Evolutionary conservation across 2,888 invertebrate genomes (phyloP), one percentile per base, ranked within the genome.

Genomic region (Helobdella robusta): DNA sequence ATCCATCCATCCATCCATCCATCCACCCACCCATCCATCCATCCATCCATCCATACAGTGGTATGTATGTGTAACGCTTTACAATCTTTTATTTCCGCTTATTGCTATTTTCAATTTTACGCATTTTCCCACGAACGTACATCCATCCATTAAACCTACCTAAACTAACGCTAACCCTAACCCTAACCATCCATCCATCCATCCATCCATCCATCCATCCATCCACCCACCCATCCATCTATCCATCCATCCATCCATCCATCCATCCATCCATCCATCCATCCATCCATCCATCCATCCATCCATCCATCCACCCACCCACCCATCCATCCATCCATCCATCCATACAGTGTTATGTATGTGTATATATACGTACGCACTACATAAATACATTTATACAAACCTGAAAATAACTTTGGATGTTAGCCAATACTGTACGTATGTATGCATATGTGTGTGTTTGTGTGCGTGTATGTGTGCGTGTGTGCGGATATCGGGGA

Each of bases 401-500:
- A 40, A 15, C n/a, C 44, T n/a, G 11, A n/a, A n/a, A n/a, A 6
- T 28, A 5, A 23, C 30, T 54, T 6, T 54, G 54, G 28, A 32
- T 54, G 23, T 54, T 50, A 5, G 25, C 5, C n/a, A 50, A n/a
- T 23, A 23, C 6, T 50, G 25, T 18, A 18, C n/a, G 54, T 23
- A 5, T n/a, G n/a, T n/a, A n/a, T n/a, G n/a, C n/a, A n/a, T n/a
- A n/a, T n/a, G n/a, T n/a, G n/a, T n/a, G n/a, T n/a, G n/a, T n/a
- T n/a, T n/a, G n/a, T n/a, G n/a, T n/a, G n/a, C n/a, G n/a, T n/a
- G n/a, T n/a, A n/a, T 54, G 54, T 23, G 8, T 8, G 8, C 32
- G 54, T 54, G 28, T 54, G 54, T 54, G 54, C 32, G 54, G 28
- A 32, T 54, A 32, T 54, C 4, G 28, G 8, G n/a, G n/a, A n/a